phyloP scores from a whole-genome alignment of 2,888 invertebrate species.

The Elgonia sp. region DNA sequence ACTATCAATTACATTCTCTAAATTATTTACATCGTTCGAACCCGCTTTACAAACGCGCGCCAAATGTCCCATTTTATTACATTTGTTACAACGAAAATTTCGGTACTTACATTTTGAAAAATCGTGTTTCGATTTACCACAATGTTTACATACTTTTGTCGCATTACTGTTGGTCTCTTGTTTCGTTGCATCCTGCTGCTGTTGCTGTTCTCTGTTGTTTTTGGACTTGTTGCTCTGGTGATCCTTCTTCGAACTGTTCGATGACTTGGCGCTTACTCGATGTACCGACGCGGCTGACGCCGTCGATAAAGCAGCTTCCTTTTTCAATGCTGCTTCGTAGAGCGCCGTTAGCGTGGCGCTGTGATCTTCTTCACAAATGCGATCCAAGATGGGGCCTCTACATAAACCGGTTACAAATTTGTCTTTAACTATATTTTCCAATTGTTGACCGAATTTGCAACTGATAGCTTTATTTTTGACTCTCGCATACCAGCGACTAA shows the following conservation, averaged over 20 bases:
- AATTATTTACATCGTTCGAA: conserved; percentile 6
- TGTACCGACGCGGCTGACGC: conserved; percentile 34
- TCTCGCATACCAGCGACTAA: no score
- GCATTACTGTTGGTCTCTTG: no score
- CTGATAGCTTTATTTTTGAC: no score
- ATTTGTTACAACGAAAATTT: conserved; percentile 44
- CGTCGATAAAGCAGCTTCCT: conserved; percentile 68
- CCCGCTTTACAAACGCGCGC: conserved; percentile 47
- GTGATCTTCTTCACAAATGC: no score
- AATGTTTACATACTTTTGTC: background rate
- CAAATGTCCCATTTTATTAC: conserved; percentile 54
- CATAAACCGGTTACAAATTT: no score
- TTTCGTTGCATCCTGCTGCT: background rate
- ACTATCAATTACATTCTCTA: background rate
- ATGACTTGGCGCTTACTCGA: background rate
- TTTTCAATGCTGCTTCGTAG: conserved; percentile 68
- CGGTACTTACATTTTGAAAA: conserved; percentile 56
- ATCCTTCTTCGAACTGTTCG: background rate
- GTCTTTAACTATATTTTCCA: no score
- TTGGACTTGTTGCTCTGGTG: background rate
- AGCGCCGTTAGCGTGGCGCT: conserved; percentile 24
- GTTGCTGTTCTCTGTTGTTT: background rate
- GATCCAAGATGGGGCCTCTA: no score
- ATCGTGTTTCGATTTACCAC: no score
- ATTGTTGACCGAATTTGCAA: no score